Base-by-base conservation (phyloP, 2,888 invertebrate genomes). In the Reticulitermes lucifugus region DNA sequence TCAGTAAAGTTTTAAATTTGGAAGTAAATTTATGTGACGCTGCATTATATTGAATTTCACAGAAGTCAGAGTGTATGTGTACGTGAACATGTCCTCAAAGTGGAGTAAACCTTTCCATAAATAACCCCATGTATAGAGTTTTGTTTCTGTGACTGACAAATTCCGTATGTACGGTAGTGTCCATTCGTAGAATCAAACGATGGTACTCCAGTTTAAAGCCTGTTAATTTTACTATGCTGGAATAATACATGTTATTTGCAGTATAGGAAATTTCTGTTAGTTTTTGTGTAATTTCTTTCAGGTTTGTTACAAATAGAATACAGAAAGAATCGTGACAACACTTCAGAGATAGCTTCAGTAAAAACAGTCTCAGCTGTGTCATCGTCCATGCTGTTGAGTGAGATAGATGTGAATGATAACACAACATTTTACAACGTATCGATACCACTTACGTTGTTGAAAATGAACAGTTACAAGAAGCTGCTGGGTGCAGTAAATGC, bases 271-370 rank as follows among this genome's bases (percentile, higher is more conserved):
- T 65, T 65, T 65, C 65, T 65, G 7, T 25, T 25, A n/a, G n/a
- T 65, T n/a, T 25, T 65, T 5, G n/a, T 65, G 25, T 65, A 25
- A 4, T 65, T 14, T n/a, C 7, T 77, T 51, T 77, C 77, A 77
- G 77, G 41, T 51, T 77, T 77, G 22, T 46, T 77, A 46, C 43
- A 77, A n/a, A 25, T 77, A n/a, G 43, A 43, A n/a, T 77, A 77
- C 46, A 46, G 41, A 21, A n/a, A 77, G 7, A 7, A 35, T n/a
- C 41, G 21, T n/a, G 51, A 46, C 6, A 77, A 77, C 43, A 18
- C 2, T n/a, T n/a, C 41, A 43, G 3, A n/a, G 21, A 10, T 77
- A n/a, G 22, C 9, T n/a, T 22, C 77, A n/a, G 14, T 77, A 46
- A 77, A 77, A 46, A 77, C 77, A 41, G 77, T 77, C 46, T 41